phyloP scores from a whole-genome alignment of 2,888 invertebrate species.

The Timandra comae region DNA sequence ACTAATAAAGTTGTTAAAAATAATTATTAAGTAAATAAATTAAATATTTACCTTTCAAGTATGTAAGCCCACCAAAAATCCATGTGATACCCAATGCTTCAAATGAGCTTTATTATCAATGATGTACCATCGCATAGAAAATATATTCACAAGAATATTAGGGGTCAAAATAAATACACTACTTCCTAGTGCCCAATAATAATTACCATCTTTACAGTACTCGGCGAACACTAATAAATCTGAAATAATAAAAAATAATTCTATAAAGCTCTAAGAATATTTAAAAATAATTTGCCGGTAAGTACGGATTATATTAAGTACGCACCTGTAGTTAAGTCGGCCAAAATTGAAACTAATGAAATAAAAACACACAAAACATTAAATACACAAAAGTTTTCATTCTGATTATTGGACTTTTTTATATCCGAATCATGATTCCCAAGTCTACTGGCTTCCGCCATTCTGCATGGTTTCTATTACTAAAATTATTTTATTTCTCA shows the following conservation, averaged over 20 bases:
- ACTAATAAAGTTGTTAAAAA: neutral
- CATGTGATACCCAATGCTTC: conserved; percentile 74
- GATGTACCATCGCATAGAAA: conserved; percentile 78
- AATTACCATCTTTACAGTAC: conserved; percentile 73
- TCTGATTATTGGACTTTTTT: conserved; percentile 49
- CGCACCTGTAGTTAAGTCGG: conserved; percentile 78
- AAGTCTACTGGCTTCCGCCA: conserved; percentile 67
- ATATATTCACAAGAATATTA: conserved; percentile 74
- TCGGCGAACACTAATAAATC: conserved; percentile 75
- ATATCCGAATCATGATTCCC: conserved; percentile 45
- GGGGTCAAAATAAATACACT: conserved; percentile 73
- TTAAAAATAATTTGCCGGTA: neutral
- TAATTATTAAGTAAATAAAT: neutral
- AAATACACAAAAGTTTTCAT: conserved; percentile 69
- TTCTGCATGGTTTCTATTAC: conserved; percentile 35
- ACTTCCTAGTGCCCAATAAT: conserved; percentile 75
- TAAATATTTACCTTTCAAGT: conserved; percentile 68
- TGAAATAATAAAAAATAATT: conserved; percentile 39
- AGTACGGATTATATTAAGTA: too few relatives aligned
- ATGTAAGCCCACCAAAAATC: conserved; percentile 73
- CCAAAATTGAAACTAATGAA: conserved; percentile 76
- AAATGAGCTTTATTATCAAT: conserved; percentile 61
- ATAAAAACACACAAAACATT: conserved; percentile 74
- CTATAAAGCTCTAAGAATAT: neutral
- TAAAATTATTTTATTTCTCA: too few relatives aligned